Percentiles rank a stretch among this genome's conserved stretches.
Evolutionary conservation across 2,113 vertebrate species (phyloP).

Genomic region (Pagrus major): DNA sequence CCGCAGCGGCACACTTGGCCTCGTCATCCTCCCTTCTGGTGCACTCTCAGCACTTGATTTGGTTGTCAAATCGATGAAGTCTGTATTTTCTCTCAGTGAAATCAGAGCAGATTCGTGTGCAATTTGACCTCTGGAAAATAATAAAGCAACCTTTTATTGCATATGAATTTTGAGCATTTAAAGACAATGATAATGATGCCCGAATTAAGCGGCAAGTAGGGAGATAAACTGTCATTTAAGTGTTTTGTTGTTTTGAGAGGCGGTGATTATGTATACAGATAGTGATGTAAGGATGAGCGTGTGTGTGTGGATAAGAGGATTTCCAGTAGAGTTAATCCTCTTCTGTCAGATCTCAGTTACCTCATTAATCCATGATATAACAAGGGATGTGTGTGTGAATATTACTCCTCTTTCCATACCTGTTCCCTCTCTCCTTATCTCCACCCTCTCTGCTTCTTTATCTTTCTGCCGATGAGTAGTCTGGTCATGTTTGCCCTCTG

Average conservation of each 20-base stretch:
- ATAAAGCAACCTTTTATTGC: background rate
- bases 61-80: slow-evolving; percentile 34
- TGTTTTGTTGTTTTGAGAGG: slow-evolving; percentile 5
- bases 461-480: slow-evolving; percentile 26
- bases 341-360: slow-evolving; percentile 35
- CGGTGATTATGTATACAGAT: background rate
- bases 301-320: slow-evolving; percentile 53
- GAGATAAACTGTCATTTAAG: background rate
- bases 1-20: slow-evolving; percentile 50
- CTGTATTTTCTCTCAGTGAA: background rate
- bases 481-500: slow-evolving; percentile 57
- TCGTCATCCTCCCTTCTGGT: slow-evolving; percentile 25
- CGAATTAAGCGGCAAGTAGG: background rate
- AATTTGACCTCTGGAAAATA: background rate
- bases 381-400: background rate
- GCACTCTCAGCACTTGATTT: slow-evolving; percentile 24
- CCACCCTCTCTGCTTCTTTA: background rate
- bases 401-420: slow-evolving; percentile 11
- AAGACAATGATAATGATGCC: background rate
- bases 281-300: slow-evolving; percentile 13
- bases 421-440: slow-evolving; percentile 13
- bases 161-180: background rate
- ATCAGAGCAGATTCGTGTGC: background rate
- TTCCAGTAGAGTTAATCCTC: slow-evolving; percentile 39
- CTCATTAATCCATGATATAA: slow-evolving; percentile 39